These are phyloP conservation scores for Eidolon helvum DNA, from an alignment of 2,113 vertebrate genomes.

Conservation along the genomic window DNA sequence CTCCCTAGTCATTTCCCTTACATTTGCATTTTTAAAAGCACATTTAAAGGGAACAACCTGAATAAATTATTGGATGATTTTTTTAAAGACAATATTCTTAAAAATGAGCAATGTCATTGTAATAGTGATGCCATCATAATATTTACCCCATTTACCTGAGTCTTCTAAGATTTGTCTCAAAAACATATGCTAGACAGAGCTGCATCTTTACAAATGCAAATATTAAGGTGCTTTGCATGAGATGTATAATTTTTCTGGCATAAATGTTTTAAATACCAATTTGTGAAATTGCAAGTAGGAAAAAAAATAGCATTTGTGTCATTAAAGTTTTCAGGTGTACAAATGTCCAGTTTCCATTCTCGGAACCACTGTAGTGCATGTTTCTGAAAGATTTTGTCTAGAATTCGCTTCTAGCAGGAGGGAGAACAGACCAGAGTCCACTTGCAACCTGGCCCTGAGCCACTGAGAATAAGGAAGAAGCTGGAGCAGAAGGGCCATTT, in stretches of 20 bases:
- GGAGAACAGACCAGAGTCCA: neutral
- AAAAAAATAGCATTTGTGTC: neutral
- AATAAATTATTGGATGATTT: neutral
- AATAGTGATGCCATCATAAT: neutral
- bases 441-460: slow-evolving; percentile 78
- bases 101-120: neutral
- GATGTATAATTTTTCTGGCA: neutral
- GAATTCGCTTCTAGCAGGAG: neutral
- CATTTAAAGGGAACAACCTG: neutral
- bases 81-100: neutral
- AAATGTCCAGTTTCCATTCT: neutral
- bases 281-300: neutral
- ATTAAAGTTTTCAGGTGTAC: neutral
- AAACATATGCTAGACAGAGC: neutral
- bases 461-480: slow-evolving; percentile 79
- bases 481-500: slow-evolving; percentile 80
- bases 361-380: neutral
- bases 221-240: neutral
- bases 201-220: neutral
- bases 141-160: neutral
- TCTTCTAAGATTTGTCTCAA: neutral
- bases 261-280: neutral
- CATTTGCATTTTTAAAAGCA: neutral
- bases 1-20: neutral
- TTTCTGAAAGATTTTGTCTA: neutral